phyloP scores from a whole-genome alignment of 1,140 invertebrate species.

The Panulirus ornatus region DNA sequence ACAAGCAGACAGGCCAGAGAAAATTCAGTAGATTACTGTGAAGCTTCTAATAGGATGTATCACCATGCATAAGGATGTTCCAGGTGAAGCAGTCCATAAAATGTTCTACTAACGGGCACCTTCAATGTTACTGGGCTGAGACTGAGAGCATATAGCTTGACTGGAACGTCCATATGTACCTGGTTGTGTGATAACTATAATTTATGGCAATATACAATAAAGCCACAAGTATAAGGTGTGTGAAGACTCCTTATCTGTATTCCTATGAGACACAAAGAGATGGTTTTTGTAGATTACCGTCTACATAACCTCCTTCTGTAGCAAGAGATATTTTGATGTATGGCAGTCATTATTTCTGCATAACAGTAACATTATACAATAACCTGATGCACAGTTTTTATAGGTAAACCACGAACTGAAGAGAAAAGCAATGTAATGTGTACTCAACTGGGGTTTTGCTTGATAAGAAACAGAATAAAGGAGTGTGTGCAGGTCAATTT shows the following conservation, averaged over 20 bases:
- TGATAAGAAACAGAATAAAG: neutral
- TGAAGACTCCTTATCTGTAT: constrained; percentile 19
- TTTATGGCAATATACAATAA: constrained; percentile 42
- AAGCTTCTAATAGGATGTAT: constrained; percentile 44
- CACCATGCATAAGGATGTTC: constrained; percentile 46
- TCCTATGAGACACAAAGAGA: constrained; percentile 10
- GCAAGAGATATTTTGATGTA: constrained; percentile 23
- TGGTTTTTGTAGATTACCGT: constrained; percentile 26
- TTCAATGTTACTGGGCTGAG: constrained; percentile 5
- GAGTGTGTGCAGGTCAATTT: neutral
- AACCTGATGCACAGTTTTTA: constrained; percentile 4
- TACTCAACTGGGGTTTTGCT: neutral
- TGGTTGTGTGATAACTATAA: constrained; percentile 15
- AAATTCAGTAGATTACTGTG: constrained; percentile 16
- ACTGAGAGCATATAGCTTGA: neutral
- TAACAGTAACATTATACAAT: constrained; percentile 26
- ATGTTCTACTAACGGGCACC: neutral
- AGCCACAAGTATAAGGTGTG: constrained; percentile 46
- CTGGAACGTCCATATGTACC: constrained; percentile 54
- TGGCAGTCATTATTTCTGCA: constrained; percentile 11
- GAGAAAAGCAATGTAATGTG: neutral
- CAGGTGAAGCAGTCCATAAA: constrained; percentile 14
- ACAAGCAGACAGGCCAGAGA: constrained; percentile 50
- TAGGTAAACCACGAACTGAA: neutral
- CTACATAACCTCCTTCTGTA: constrained; percentile 23